Evolutionary conservation across 1,140 invertebrate genomes (phyloP), one percentile per base, ranked within the genome.

Genomic region (Cydia fagiglandana): DNA sequence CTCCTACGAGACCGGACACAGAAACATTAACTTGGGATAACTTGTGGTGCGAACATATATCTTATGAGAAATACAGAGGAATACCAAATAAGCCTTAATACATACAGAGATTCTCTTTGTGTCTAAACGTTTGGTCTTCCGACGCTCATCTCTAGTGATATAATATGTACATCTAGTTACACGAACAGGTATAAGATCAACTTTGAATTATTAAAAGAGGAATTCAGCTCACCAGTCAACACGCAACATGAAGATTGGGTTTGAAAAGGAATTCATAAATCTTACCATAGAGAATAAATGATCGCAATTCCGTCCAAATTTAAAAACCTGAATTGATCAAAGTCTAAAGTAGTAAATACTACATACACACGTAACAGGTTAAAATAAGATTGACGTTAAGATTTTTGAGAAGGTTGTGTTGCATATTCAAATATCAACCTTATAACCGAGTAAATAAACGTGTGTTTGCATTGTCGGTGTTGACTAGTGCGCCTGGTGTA

Each of bases 1-100:
- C 73, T 64, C 76, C 34, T 41, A 77, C 30, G 73, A 56, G 76
- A 74, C 50, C 50, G 73, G 77, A 78, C 76, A 77, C 38, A 77
- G 75, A 80, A 84, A 84, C 82, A 80, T 84, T 75, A 81, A 83
- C 77, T 82, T 78, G 76, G 77, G 70, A 79, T 78, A 78, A 78
- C 75, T 79, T 78, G 64, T 68, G 78, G 83, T 84, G 83, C 81
- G 76, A 81, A 78, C 79, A 76, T 81, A 84, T 78, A 80, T 79
- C 78, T 79, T 81, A 83, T 66, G 77, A 79, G 77, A 76, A 81
- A 82, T 79, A 79, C 76, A 79, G 77, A 73, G 76, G 56, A 81
- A 79, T 80, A 79, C 38, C 77, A 84, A 81, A 82, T 79, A 86
- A 84, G 83, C 84, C 77, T 81, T 79, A 70, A 70, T 70, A 70